Base-by-base conservation (phyloP, 2,797 vertebrate species). In the Enteromius trimaculatus region DNA sequence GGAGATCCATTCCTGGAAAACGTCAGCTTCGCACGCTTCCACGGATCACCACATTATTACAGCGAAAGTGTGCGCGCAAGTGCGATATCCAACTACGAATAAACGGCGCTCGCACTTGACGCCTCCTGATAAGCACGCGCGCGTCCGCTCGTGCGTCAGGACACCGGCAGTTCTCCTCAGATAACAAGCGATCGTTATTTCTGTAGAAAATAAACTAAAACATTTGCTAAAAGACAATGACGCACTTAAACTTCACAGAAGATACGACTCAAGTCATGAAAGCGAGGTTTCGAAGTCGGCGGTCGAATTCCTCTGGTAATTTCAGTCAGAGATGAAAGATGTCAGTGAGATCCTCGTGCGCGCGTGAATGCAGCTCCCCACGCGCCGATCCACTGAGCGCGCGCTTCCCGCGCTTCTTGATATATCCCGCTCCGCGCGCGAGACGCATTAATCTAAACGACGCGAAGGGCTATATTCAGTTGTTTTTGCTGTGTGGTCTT, bases 401-500 rank as follows among this genome's bases (percentile, higher is more conserved):
- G 49, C 26, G 47, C 65, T 53, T 39, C 49, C 37, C 29, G 9
- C 34, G 60, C 62, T 34, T 11, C 66, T 39, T 23, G 39, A 83
- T 78, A 77, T 79, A 80, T 19, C 16, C 71, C 34, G 44, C 62
- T 55, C 53, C 39, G 53, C 51, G 49, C 7, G 34, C 4, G 66
- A 31, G 19, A 70, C 49, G 4, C 65, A 81, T 81, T 49, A 7
- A 55, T 77, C 53, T 81, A 65, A 26, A n/a, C 8, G 60, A 74
- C 53, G 34, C 51, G 39, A 76, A 60, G 23, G 71, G 51, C 75
- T 79, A 72, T 39, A 71, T 71, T 71, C 21, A 79, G 66, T 47
- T 79, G 31, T 49, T 64, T 44, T 60, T 71, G 31, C 29, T 64
- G 76, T 71, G 82, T 79, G 75, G 66, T 79, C 82, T 79, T 71